These are phyloP conservation scores for Gymnodraco acuticeps DNA, from an alignment of 2,797 vertebrate genomes.

Conservation along the genomic window DNA sequence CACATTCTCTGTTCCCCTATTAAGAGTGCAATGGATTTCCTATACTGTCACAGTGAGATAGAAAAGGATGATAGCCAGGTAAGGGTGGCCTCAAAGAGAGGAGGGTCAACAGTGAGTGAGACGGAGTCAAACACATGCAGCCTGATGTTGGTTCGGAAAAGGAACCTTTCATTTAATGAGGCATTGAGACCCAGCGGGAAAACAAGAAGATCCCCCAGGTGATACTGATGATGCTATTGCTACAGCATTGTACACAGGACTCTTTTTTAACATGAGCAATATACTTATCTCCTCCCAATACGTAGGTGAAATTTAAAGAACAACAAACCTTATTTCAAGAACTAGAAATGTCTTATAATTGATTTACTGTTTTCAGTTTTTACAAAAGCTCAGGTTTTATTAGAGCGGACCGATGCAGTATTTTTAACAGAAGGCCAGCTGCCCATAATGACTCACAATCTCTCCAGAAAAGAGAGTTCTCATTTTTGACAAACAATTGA, in stretches of 20 bases:
- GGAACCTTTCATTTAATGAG: conserved; percentile 34
- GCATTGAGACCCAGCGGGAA: conserved; percentile 22
- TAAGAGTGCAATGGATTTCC: conserved; percentile 75
- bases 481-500: conserved; percentile 19
- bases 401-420: neutral
- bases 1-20: conserved; percentile 66
- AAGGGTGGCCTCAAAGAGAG: conserved; percentile 47
- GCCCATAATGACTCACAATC: conserved; percentile 13
- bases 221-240: conserved; percentile 7
- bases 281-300: neutral
- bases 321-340: neutral
- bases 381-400: conserved; percentile 28
- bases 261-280: conserved; percentile 9
- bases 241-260: neutral
- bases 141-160: conserved; percentile 25
- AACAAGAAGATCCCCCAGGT: conserved; percentile 17
- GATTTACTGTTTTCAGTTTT: conserved; percentile 1
- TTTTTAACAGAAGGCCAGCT: conserved; percentile 24
- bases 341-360: conserved; percentile 1
- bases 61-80: conserved; percentile 44
- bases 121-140: conserved; percentile 28
- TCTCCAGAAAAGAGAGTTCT: conserved; percentile 6
- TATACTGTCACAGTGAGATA: conserved; percentile 60
- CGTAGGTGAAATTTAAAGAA: conserved; percentile 17
- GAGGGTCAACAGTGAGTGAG: conserved; percentile 38